Evolutionary conservation across 1,140 invertebrate genomes (phyloP), one percentile per base, ranked within the genome.

Genomic region (Drosophila kurseongensis): DNA sequence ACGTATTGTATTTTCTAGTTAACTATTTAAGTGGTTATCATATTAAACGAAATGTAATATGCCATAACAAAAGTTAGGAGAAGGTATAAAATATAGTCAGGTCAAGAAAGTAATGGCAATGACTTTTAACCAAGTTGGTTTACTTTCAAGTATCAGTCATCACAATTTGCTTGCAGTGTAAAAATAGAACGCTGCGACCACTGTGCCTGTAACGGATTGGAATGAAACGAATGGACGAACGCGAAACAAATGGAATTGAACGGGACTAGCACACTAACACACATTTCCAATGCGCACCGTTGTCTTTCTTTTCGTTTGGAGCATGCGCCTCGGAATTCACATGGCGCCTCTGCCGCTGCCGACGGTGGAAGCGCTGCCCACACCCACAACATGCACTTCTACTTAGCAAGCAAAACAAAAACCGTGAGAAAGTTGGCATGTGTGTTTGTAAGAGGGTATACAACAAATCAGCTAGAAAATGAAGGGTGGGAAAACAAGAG

Each of bases 221-320:
- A 85, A 78, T 71, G 42, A 47, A 83, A 77, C 52, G 47, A 18
- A 61, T 36, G 47, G 29, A 47, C 12, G 2, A 0, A n/a, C n/a
- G 12, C 23, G 23, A 32, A 42, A 7, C 14, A 12, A 62, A 61
- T 45, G 47, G 55, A 57, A 62, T 42, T 40, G 36, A 50, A 67
- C 75, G 75, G 73, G 75, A 59, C 69, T 86, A 86, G 67, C 84
- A 86, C 80, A 86, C 79, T 86, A 86, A 86, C 83, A 88, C 84
- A 86, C 45, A 78, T 83, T 86, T 86, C 80, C 83, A 88, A 77
- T 75, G 81, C 81, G 74, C 81, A 85, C 18, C 42, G 51, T 50
- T 48, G 36, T 69, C 51, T 41, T 71, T 71, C 35, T 69, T 71
- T 71, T 42, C 27, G 45, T 55, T 62, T 66, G 63, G 63, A 45